Evolutionary conservation across 2,888 invertebrate species (phyloP).

Genomic region (Drosophila antonietae): DNA sequence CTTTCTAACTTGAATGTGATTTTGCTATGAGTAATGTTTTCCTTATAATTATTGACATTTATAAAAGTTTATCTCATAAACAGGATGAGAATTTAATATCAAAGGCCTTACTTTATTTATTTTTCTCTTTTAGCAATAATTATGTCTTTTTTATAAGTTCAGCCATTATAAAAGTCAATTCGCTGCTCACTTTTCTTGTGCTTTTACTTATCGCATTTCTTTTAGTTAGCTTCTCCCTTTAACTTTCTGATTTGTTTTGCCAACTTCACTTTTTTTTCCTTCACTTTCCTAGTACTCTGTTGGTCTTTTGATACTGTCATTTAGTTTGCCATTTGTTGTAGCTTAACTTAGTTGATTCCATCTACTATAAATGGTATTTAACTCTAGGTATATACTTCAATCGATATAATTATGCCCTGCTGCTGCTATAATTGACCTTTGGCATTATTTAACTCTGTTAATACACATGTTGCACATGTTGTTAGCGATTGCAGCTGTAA

Average conservation of each 20-base stretch:
- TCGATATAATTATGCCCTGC: neutral
- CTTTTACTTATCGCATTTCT: neutral
- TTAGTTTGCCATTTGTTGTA: neutral
- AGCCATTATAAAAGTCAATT: neutral
- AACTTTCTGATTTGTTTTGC: no score
- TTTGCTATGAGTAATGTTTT: no score
- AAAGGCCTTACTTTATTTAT: no score
- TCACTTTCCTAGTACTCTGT: neutral
- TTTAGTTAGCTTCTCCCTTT: neutral
- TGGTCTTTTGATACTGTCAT: neutral
- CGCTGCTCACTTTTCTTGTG: no score
- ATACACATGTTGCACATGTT: conserved; percentile 26
- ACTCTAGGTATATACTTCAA: neutral
- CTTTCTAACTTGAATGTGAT: no score
- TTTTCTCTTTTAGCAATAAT: neutral
- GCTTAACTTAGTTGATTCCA: neutral
- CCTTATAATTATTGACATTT: neutral
- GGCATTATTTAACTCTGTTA: conserved; percentile 14
- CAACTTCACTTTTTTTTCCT: neutral
- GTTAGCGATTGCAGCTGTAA: conserved; percentile 18
- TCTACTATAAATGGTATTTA: neutral
- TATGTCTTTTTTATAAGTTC: neutral
- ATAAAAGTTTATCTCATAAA: neutral
- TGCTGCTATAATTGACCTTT: neutral
- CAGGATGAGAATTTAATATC: neutral